Evolutionary conservation across 2,113 vertebrate genomes (phyloP).

Genomic region (Rhineura floridana): DNA sequence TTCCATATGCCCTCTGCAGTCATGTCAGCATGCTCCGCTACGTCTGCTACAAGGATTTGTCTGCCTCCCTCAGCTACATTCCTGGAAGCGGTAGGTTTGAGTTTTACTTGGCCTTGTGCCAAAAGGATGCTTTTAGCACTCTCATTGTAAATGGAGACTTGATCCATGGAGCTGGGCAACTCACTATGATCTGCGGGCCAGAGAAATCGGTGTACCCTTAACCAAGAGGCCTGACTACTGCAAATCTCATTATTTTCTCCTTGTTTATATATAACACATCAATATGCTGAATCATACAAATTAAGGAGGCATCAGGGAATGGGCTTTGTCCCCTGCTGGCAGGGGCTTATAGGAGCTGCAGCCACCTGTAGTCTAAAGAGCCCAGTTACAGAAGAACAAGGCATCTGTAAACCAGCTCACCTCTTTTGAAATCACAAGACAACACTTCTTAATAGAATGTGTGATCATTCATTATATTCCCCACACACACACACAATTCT

Average conservation of each 20-base stretch:
- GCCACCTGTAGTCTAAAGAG: neutral
- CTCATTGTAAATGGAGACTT: slow-evolving; percentile 9
- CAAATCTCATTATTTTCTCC: neutral
- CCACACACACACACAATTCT: neutral
- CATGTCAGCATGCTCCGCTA: neutral
- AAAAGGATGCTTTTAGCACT: slow-evolving; percentile 21
- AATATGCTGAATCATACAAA: neutral
- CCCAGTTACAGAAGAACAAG: neutral
- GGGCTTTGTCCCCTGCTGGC: neutral
- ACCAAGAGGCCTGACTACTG: neutral
- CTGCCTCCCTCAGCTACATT: slow-evolving; percentile 30
- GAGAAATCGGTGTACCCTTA: neutral
- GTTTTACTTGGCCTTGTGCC: slow-evolving; percentile 16
- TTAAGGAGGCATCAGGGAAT: neutral
- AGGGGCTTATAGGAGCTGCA: too few species aligned
- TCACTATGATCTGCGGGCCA: neutral
- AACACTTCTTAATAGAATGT: neutral
- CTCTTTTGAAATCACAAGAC: neutral
- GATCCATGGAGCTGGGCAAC: neutral
- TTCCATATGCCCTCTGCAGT: neutral
- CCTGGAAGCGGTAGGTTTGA: slow-evolving; percentile 2
- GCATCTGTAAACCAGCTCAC: neutral
- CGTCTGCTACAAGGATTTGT: slow-evolving; percentile 26
- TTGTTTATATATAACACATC: neutral
- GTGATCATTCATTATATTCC: neutral